Evolutionary conservation across 2,797 vertebrate genomes (phyloP), one percentile per base, ranked within the genome.

Genomic region (Myotis findleyi): DNA sequence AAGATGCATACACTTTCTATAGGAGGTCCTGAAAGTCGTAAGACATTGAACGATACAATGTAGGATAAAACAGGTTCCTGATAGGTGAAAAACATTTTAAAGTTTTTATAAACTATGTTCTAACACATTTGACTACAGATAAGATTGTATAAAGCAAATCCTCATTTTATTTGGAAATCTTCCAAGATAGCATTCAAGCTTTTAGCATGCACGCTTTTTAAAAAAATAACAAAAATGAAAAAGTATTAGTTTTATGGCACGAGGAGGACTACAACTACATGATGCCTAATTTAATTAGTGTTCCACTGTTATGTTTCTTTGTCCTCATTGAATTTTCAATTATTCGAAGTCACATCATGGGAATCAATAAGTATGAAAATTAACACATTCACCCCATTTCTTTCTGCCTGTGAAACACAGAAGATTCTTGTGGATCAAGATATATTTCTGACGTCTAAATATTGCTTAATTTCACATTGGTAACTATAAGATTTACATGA

Each of bases 321-420:
- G 25, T 38, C 0, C 14, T 82, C 76, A 77, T 5, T 30, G 18
- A 44, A 55, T 47, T 66, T 89, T 82, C 51, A 51, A 7, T 23
- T 66, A 6, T 75, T 66, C 53, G 6, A 1, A 25, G 11, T 73
- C 85, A 16, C 13, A 84, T 55, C 10, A 33, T 41, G 25, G 14
- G 47, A 76, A 84, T 69, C 20, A 55, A 2, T 91, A 88, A 49
- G 7, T 25, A 73, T n/a, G 75, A 75, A 94, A 90, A 87, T 85
- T 30, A 27, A 3, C 30, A 66, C 21, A 33, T 44, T 17, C 6
- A 79, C n/a, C 3, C 1, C 23, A 47, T 6, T 47, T 20, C 27
- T 87, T 87, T 44, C 30, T 89, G 53, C 33, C 12, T 33, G 0
- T 49, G 13, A 71, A 7, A 88, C 3, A 30, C 0, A 10, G 36